phyloP scores from a whole-genome alignment of 2,113 vertebrate genomes.

The Erythrolamprus reginae region DNA sequence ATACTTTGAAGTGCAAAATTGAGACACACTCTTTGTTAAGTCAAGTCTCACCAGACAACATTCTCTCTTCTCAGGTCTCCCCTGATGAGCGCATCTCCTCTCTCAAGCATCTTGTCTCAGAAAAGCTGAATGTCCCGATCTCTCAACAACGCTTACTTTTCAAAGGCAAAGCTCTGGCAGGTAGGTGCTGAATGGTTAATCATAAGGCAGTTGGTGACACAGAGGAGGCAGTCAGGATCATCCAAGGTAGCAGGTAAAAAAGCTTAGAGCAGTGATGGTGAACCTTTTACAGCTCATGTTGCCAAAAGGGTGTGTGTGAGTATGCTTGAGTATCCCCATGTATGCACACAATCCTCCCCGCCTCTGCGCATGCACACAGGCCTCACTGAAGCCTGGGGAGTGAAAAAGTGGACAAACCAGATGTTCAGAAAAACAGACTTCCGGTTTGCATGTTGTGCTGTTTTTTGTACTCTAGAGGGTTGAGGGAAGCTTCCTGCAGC shows the following conservation, averaged over 20 bases:
- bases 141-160: constrained; percentile 24
- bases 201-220: background rate
- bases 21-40: background rate
- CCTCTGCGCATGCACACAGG: too few relatives aligned
- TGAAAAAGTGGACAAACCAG: too few relatives aligned
- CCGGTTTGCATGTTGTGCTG: too few relatives aligned
- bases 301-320: too few relatives aligned
- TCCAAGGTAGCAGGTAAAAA: background rate
- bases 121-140: constrained; percentile 23
- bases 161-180: constrained; percentile 28
- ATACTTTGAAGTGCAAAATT: background rate
- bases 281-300: too few relatives aligned
- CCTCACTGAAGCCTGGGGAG: too few relatives aligned
- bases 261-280: too few relatives aligned
- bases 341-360: too few relatives aligned
- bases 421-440: too few relatives aligned
- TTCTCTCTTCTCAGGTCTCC: constrained; percentile 2
- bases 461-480: too few relatives aligned
- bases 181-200: background rate
- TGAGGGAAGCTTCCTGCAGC: too few relatives aligned
- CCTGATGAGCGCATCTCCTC: constrained; percentile 21
- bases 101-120: constrained; percentile 19
- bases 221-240: background rate
- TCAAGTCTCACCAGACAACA: background rate
- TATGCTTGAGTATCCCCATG: too few relatives aligned